Percentiles rank a stretch among this genome's conserved stretches.
These are phyloP conservation scores for Harpagoxenus sublaevis DNA, from an alignment of 2,888 invertebrate species.

Conservation along the genomic window DNA sequence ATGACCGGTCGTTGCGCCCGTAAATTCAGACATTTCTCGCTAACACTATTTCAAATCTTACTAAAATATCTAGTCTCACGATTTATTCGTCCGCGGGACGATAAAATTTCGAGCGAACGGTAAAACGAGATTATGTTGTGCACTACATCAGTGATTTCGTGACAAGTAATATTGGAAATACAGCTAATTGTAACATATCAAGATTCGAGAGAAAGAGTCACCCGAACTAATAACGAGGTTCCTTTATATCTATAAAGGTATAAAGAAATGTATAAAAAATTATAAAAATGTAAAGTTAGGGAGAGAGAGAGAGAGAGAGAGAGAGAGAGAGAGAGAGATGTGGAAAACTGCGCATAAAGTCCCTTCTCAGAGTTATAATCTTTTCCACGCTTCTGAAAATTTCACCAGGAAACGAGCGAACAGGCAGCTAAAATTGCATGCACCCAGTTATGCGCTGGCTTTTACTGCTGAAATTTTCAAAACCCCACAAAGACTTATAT, in stretches of 20 bases:
- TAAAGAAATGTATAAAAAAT: not conserved
- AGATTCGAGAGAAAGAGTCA: not conserved
- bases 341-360: not conserved
- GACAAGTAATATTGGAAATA: constrained; percentile 17
- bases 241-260: not conserved
- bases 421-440: constrained; percentile 1
- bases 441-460: not conserved
- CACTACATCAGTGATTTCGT: not conserved
- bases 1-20: not conserved
- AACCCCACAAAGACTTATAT: not conserved
- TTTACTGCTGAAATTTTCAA: constrained; percentile 30
- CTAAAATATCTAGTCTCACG: constrained; percentile 5
- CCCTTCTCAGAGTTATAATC: not conserved
- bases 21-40: constrained; percentile 34
- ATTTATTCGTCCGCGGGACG: constrained; percentile 7
- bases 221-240: not conserved
- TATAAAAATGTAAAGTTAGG: not conserved
- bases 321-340: too few relatives aligned
- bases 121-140: constrained; percentile 17
- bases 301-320: not conserved
- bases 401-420: not conserved
- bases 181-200: not conserved
- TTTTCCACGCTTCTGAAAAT: constrained; percentile 3
- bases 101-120: constrained; percentile 6
- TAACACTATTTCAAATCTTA: constrained; percentile 1